phyloP scores from a whole-genome alignment of 2,797 vertebrate species.

The Bufotes viridis region DNA sequence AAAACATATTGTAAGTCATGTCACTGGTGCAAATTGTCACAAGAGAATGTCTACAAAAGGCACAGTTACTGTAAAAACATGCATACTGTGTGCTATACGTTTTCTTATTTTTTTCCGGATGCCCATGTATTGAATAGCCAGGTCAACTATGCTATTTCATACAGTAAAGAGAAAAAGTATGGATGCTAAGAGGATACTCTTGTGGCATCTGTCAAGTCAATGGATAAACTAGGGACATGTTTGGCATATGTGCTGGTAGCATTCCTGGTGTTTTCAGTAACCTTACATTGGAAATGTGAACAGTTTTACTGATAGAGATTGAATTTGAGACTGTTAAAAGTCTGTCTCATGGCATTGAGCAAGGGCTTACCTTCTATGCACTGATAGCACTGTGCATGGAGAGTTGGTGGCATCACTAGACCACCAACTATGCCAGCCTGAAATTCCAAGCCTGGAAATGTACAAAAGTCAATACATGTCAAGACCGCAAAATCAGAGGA shows the following conservation, averaged over 20 bases:
- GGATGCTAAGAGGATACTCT: not conserved
- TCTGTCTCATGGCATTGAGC: not conserved
- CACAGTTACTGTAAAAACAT: not conserved
- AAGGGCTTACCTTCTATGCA: not conserved
- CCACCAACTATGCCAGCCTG: not conserved
- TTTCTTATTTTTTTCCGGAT: not conserved
- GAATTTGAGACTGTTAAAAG: too few species aligned
- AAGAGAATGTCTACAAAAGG: not conserved
- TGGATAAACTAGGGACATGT: not conserved
- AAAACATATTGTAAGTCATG: not conserved
- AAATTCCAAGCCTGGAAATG: not conserved
- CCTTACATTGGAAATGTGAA: too few species aligned
- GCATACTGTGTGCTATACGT: not conserved
- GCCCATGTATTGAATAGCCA: too few species aligned
- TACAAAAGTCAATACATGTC: not conserved
- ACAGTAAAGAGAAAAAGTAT: not conserved
- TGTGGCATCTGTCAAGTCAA: not conserved
- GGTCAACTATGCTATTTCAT: not conserved
- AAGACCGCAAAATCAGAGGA: not conserved
- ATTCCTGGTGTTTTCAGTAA: not conserved
- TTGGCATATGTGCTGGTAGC: not conserved
- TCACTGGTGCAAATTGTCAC: not conserved
- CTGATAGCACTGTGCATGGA: not conserved
- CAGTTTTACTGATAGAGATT: too few species aligned
- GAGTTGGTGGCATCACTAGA: not conserved